phyloP scores from a whole-genome alignment of 2,888 invertebrate genomes.

The Dysmachus trigonus region DNA sequence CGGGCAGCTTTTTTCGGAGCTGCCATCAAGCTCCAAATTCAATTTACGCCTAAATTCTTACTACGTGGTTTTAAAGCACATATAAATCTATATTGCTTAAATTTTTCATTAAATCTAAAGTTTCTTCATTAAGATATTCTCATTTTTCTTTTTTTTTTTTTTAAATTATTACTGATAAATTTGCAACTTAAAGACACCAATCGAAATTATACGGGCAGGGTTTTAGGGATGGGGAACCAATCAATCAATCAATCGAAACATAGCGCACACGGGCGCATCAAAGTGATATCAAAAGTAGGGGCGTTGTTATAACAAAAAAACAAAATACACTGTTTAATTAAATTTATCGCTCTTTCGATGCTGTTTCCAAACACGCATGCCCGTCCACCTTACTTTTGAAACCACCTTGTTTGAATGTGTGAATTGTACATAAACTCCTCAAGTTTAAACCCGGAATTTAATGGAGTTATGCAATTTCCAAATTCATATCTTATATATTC shows the following conservation, averaged over 20 bases:
- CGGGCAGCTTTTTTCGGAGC: neutral
- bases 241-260: neutral
- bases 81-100: slow-evolving; percentile 40
- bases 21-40: slow-evolving; percentile 7
- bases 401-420: neutral
- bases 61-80: slow-evolving; percentile 28
- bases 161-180: neutral
- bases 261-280: neutral
- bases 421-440: slow-evolving; percentile 4
- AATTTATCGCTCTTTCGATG: neutral
- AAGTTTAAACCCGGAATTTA: neutral
- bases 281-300: neutral
- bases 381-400: neutral
- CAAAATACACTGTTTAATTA: neutral
- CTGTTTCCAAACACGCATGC: neutral
- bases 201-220: neutral
- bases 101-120: slow-evolving; percentile 22
- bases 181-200: neutral
- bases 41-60: neutral
- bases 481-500: slow-evolving; percentile 16
- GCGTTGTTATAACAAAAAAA: neutral
- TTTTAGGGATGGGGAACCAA: no score
- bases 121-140: slow-evolving; percentile 24
- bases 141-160: neutral
- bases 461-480: neutral